A percentile compares a stretch with the other conserved stretches of the same genome.
Conservation (phyloP, 1,140 invertebrate genomes). For the Bombus impatiens region DNA sequence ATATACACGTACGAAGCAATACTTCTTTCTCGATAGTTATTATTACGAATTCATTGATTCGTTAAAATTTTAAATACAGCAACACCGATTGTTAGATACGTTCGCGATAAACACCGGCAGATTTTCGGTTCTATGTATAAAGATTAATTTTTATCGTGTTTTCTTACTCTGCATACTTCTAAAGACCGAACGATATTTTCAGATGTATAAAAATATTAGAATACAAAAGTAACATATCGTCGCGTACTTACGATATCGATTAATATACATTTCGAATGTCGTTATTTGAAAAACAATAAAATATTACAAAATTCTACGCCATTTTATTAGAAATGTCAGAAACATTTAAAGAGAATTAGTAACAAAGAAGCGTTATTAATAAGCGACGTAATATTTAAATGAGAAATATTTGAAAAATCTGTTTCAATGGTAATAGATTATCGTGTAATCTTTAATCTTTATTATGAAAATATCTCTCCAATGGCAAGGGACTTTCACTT, state of each 20-base stretch:
- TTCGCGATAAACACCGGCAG: not conserved
- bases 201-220: not conserved
- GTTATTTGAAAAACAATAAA: too few species aligned
- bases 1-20: not conserved
- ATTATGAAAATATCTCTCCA: constrained; percentile 25
- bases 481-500: constrained; percentile 42
- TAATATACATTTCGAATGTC: too few species aligned
- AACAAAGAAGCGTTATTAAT: not conserved
- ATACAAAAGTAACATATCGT: not conserved
- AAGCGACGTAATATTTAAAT: not conserved
- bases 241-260: too few species aligned
- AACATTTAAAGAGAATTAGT: not conserved
- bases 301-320: not conserved
- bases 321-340: not conserved
- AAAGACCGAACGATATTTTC: not conserved
- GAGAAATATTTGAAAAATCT: not conserved
- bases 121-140: not conserved
- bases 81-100: not conserved
- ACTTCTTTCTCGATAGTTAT: not conserved
- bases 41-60: too few species aligned
- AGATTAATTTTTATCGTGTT: not conserved
- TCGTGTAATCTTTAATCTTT: not conserved
- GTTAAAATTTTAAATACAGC: not conserved
- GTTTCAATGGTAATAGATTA: not conserved
- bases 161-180: not conserved